phyloP scores from a whole-genome alignment of 2,113 vertebrate species.

The Eptatretus burgeri region DNA sequence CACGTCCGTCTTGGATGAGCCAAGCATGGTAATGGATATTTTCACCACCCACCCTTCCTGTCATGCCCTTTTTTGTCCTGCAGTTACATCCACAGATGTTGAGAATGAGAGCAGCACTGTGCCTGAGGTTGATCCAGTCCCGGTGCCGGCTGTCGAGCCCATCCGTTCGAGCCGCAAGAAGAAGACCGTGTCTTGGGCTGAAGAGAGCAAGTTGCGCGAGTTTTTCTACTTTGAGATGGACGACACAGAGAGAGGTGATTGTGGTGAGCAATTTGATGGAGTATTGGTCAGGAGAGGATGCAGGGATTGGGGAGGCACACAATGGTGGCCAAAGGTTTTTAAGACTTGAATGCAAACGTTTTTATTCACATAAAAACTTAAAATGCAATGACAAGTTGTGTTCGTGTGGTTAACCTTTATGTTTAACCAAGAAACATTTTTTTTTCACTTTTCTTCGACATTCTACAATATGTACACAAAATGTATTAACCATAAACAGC shows the following conservation, averaged over 20 bases:
- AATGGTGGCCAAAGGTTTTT: not conserved
- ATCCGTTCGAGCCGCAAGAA: slow-evolving; percentile 60
- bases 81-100: slow-evolving; percentile 15
- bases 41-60: not conserved
- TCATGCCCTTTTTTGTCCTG: not conserved
- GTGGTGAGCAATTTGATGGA: not conserved
- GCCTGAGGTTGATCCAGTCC: slow-evolving; percentile 16
- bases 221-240: slow-evolving; percentile 80
- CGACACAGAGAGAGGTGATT: slow-evolving; percentile 54
- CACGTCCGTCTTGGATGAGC: too few species aligned
- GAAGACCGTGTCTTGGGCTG: slow-evolving; percentile 62
- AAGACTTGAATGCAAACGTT: not conserved
- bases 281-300: too few species aligned
- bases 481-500: too few species aligned
- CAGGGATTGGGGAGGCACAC: not conserved
- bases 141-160: slow-evolving; percentile 16
- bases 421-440: too few species aligned
- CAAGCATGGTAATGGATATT: too few species aligned
- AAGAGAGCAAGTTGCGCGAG: slow-evolving; percentile 49
- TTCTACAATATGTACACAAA: too few species aligned
- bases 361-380: too few species aligned
- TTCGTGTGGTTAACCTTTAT: too few species aligned
- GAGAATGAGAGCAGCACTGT: slow-evolving; percentile 14
- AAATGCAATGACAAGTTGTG: too few species aligned
- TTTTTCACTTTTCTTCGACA: too few species aligned